These are phyloP conservation scores for Vanessa cardui DNA, from an alignment of 2,888 invertebrate genomes.

Conservation along the genomic window DNA sequence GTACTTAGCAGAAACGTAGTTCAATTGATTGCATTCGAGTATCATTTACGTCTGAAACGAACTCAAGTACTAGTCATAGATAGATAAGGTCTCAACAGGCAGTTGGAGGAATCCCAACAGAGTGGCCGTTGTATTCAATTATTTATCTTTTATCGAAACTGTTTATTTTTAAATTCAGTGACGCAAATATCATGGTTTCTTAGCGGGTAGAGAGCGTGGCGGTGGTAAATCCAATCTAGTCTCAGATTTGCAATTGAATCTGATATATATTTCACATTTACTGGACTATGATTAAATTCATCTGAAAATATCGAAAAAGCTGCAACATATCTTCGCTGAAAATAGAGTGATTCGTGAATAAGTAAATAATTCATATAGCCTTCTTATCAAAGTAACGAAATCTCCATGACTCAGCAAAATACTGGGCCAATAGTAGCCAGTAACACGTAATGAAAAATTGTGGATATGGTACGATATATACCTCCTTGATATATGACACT, in stretches of 20 bases:
- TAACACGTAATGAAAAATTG: too few relatives aligned
- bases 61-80: conserved; percentile 4
- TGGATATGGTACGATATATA: too few relatives aligned
- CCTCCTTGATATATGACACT: too few relatives aligned
- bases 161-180: conserved; percentile 15
- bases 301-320: neutral
- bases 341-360: too few relatives aligned
- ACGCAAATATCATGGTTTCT: conserved; percentile 29
- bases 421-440: too few relatives aligned
- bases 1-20: neutral
- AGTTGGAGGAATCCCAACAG: conserved; percentile 8
- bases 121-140: neutral
- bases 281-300: neutral
- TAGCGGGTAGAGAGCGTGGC: conserved; percentile 38
- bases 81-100: conserved; percentile 5
- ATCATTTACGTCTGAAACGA: conserved; percentile 2
- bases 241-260: conserved; percentile 18
- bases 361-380: too few relatives aligned
- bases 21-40: neutral
- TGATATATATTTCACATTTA: conserved; percentile 14
- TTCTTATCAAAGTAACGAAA: too few relatives aligned
- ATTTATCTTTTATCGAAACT: conserved; percentile 7
- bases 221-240: conserved; percentile 27
- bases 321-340: too few relatives aligned
- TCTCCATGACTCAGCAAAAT: too few relatives aligned